A percentile compares a stretch with the other conserved stretches of the same genome.
Evolutionary conservation across 35 echinoderm and acorn worm genomes (phyloP).

Genomic region (Patiria miniata): DNA sequence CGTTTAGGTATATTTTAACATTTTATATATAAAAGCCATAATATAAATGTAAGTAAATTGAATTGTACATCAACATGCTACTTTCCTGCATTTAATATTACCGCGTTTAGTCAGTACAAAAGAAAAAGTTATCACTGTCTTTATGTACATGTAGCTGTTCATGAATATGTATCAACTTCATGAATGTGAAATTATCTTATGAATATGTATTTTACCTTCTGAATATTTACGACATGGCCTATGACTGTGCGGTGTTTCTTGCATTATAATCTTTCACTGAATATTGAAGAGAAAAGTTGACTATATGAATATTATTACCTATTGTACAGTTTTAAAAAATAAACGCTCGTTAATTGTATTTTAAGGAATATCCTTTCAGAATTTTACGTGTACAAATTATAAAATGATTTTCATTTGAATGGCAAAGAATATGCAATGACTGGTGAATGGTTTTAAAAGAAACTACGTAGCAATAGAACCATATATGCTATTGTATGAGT

Average conservation of each 20-base stretch:
- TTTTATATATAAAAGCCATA: slow-evolving; percentile 24
- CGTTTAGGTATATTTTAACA: slow-evolving; percentile 26
- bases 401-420: slow-evolving; percentile 16
- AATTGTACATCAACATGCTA: slow-evolving; percentile 2
- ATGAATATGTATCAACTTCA: slow-evolving; percentile 27
- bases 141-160: not conserved
- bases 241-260: slow-evolving; percentile 5
- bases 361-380: slow-evolving; percentile 21
- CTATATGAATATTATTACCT: slow-evolving; percentile 20
- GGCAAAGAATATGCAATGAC: slow-evolving; percentile 25
- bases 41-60: slow-evolving; percentile 11
- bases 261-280: not conserved
- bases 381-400: not conserved
- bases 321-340: slow-evolving; percentile 23
- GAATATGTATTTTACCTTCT: slow-evolving; percentile 7
- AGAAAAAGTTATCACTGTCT: slow-evolving; percentile 3
- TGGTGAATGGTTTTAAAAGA: slow-evolving; percentile 11
- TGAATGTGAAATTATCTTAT: slow-evolving; percentile 29
- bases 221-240: slow-evolving; percentile 24
- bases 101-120: not conserved
- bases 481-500: slow-evolving; percentile 22
- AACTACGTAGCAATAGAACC: slow-evolving; percentile 25
- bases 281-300: not conserved
- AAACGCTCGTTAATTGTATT: slow-evolving; percentile 4
- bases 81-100: not conserved